These are phyloP conservation scores for Nasonia longicornis DNA, from an alignment of 1,140 invertebrate species.

Conservation along the genomic window DNA sequence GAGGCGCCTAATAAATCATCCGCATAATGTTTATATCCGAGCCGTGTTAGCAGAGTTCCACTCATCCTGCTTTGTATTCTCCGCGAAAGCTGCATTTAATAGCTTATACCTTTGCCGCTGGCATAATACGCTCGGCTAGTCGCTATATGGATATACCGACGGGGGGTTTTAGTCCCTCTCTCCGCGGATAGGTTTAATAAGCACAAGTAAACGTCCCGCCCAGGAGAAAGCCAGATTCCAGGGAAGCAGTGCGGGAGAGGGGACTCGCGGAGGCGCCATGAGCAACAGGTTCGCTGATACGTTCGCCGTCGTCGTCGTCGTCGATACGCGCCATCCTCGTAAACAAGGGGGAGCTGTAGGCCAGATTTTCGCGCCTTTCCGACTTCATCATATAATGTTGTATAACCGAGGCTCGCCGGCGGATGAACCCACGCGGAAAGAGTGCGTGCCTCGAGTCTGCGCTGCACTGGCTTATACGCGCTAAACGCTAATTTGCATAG, in stretches of 20 bases:
- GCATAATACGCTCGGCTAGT: too few species aligned
- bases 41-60: too few species aligned
- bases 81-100: too few species aligned
- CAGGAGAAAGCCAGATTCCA: background rate
- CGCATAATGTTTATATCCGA: too few species aligned
- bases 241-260: background rate
- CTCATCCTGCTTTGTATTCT: too few species aligned
- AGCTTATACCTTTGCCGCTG: too few species aligned
- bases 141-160: too few species aligned
- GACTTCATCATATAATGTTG: background rate
- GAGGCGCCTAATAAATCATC: too few species aligned
- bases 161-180: background rate
- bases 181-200: slow-evolving; percentile 9
- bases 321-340: background rate
- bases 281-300: slow-evolving; percentile 14
- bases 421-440: background rate
- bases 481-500: slow-evolving; percentile 66
- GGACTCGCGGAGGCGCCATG: background rate
- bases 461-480: slow-evolving; percentile 56
- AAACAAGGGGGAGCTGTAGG: background rate
- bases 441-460: slow-evolving; percentile 22
- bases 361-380: background rate
- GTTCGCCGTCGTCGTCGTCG: background rate
- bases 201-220: slow-evolving; percentile 9
- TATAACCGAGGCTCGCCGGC: too few species aligned